These are phyloP conservation scores for Lytechinus pictus DNA, from an alignment of 35 echinoderm and acorn worm genomes.

Conservation along the genomic window DNA sequence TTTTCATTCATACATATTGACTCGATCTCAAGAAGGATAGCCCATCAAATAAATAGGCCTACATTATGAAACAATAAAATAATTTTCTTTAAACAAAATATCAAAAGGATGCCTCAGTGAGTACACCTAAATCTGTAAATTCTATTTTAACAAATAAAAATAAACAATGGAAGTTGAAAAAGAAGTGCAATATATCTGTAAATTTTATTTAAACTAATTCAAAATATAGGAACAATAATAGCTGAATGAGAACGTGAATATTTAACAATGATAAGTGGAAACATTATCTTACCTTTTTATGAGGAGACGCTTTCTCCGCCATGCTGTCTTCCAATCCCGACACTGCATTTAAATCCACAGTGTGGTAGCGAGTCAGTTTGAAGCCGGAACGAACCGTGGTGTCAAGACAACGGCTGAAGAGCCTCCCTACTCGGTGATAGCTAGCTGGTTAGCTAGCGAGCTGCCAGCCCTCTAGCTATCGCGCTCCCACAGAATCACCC, in stretches of 20 bases:
- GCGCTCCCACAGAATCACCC: background rate
- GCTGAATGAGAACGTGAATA: background rate
- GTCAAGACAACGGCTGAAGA: background rate
- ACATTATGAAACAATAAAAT: too few relatives aligned
- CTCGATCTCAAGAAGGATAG: too few relatives aligned
- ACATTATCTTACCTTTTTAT: constrained; percentile 49
- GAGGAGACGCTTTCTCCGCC: constrained; percentile 67
- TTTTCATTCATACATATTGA: too few relatives aligned
- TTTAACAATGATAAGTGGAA: background rate
- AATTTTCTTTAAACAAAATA: too few relatives aligned
- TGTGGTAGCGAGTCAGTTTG: constrained; percentile 50
- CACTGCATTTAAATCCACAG: constrained; percentile 48
- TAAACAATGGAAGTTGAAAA: too few relatives aligned
- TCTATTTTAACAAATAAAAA: too few relatives aligned
- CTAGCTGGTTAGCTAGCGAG: background rate
- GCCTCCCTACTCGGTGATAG: background rate
- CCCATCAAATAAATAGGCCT: too few relatives aligned
- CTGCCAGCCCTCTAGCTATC: background rate
- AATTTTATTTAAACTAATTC: too few relatives aligned
- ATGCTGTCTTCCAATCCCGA: constrained; percentile 56
- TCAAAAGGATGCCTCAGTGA: too few relatives aligned
- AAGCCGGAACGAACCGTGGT: constrained; percentile 32
- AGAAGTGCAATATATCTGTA: too few relatives aligned
- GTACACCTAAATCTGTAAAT: too few relatives aligned
- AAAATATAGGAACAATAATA: too few relatives aligned